Base-by-base conservation (phyloP, 2,113 vertebrate genomes). In the Mesitornis unicolor region DNA sequence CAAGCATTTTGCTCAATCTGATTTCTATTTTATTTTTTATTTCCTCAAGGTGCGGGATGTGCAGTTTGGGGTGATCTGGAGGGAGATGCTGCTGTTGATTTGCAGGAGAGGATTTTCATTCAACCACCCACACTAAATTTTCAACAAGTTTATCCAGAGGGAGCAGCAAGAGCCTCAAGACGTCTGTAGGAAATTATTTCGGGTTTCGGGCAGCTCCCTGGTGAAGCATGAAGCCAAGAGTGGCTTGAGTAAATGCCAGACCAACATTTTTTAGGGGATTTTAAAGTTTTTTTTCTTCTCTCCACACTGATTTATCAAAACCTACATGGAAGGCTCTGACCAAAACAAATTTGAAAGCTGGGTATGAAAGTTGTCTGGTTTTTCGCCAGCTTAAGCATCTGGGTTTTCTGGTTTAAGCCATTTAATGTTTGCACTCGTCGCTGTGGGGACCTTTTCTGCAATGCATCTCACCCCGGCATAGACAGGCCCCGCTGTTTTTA, bases 41-140 rank as follows among this genome's bases (percentile, higher is more conserved):
- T 93, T 89, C 64, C 71, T 63, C 0, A 6, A 74, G 77, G 19
- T 8, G 2, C 29, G 21, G 45, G 40, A 16, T 16, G 2, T 48
- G 57, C 1, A 3, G n/a, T 57, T 47, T 0, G 0, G 42, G 16
- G 47, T 20, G 15, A 16, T 3, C 36, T 42, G 42, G 21, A 57
- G 43, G n/a, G 64, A 87, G 4, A 29, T 3, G 19, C 35, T 38
- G 38, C 21, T 68, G 28, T 20, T 86, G 68, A 64, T 87, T 94
- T 94, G n/a, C 75, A 70, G 45, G 50, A 80, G 71, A n/a, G n/a
- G n/a, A 21, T 56, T 21, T 17, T 68, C 43, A 8, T 65, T 69
- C 71, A 53, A 13, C 45, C 73, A 18, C 77, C 56, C 22, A 24
- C 47, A 1, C 48, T 17, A 64, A 65, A 35, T 94, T 89, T 90